phyloP scores from a whole-genome alignment of 2,113 vertebrate species.

The Rynchops niger region DNA sequence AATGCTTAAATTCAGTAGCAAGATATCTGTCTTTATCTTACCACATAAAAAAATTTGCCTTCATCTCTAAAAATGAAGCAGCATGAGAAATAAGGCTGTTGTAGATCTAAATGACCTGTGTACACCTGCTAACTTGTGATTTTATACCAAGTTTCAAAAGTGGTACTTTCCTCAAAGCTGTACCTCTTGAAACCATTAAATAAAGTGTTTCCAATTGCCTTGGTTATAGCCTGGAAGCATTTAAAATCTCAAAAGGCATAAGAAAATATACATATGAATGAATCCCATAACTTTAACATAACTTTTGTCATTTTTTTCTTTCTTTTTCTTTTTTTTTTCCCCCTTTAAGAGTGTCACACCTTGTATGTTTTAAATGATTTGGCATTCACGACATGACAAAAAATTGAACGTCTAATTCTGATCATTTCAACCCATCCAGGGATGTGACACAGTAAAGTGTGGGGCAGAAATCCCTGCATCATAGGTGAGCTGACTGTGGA shows the following conservation, averaged over 20 bases:
- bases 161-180: background rate
- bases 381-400: background rate
- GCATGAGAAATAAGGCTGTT: background rate
- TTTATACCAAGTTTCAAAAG: background rate
- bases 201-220: background rate
- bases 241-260: background rate
- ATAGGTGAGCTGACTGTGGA: background rate
- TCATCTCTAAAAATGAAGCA: background rate
- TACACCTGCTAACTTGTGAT: background rate
- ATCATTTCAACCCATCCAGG: background rate
- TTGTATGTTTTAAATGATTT: background rate
- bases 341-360: accelerated
- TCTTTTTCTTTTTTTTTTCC: background rate
- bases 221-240: background rate
- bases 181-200: background rate
- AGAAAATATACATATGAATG: background rate
- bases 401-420: background rate
- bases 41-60: background rate
- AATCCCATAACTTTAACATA: background rate
- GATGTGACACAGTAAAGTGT: background rate
- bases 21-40: background rate
- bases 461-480: background rate
- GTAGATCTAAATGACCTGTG: background rate
- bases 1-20: background rate
- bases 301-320: background rate